Percentiles rank a stretch among this genome's conserved stretches.
Conservation (phyloP, 2,888 invertebrate species). For the Thelaira solivaga region DNA sequence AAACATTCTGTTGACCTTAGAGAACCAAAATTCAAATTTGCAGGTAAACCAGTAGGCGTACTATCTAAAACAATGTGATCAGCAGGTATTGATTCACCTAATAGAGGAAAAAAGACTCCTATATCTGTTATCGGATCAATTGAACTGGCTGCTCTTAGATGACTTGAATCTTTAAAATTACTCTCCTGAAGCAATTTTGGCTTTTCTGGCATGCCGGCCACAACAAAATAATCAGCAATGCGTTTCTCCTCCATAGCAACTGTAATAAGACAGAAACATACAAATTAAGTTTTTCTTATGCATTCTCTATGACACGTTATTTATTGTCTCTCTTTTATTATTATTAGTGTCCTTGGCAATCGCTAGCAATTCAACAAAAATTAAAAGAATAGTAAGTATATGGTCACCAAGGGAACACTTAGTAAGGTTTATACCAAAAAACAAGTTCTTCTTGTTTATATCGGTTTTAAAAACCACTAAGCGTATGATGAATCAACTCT, state of each 20-base stretch:
- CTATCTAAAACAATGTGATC: conserved; percentile 83
- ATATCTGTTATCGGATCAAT: conserved; percentile 98
- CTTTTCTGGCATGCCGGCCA: conserved; percentile 93
- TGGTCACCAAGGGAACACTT: neutral
- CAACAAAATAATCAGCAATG: conserved; percentile 98
- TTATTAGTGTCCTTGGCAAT: conserved; percentile 57
- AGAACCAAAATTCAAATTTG: conserved; percentile 98
- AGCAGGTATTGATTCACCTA: conserved; percentile 90
- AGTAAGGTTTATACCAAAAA: conserved; percentile 20
- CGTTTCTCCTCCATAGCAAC: conserved; percentile 87
- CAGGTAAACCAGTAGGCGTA: conserved; percentile 92
- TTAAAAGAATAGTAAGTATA: conserved; percentile 19
- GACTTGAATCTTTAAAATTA: conserved; percentile 85
- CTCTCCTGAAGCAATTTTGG: conserved; percentile 86
- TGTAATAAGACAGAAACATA: conserved; percentile 23
- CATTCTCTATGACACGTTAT: neutral
- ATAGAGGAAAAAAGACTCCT: conserved; percentile 90
- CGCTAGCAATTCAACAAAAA: conserved; percentile 15
- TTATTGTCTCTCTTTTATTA: conserved; percentile 10
- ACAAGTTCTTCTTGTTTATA: conserved; percentile 57
- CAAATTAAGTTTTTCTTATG: neutral
- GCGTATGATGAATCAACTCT: conserved; percentile 53
- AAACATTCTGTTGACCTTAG: conserved; percentile 95
- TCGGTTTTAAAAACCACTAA: neutral
- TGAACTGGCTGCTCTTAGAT: conserved; percentile 87